Evolutionary conservation across 2,888 invertebrate genomes (phyloP).

Genomic region (Tipula vernalis): DNA sequence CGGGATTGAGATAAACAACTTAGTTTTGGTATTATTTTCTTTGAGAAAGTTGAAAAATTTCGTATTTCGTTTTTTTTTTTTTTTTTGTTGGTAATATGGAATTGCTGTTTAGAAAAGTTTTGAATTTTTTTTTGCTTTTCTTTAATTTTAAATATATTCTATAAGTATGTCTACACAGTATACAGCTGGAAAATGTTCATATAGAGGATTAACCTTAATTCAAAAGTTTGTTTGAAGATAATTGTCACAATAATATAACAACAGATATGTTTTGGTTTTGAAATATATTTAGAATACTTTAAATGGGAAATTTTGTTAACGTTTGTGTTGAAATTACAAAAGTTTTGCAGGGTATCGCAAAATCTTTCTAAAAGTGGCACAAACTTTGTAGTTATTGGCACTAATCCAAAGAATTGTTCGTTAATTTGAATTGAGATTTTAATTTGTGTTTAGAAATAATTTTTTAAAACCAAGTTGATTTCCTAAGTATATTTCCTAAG

Average conservation of each 20-base stretch:
- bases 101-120: constrained; percentile 4
- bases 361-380: no score
- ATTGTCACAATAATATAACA: background rate
- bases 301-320: background rate
- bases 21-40: background rate
- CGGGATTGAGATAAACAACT: background rate
- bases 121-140: background rate
- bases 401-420: no score
- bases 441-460: no score
- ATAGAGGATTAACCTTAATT: background rate
- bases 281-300: background rate
- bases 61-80: background rate
- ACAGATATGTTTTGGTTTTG: constrained; percentile 4
- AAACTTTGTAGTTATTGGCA: no score
- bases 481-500: no score
- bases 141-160: background rate
- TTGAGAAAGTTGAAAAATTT: background rate
- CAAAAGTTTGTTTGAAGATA: background rate
- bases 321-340: background rate
- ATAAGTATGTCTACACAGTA: background rate
- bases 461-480: no score
- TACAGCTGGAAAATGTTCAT: background rate
- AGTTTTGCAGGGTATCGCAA: background rate
- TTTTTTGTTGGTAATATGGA: background rate
- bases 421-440: no score